Conservation (phyloP, 2,888 invertebrate genomes). For the Ochlodes sylvanus region DNA sequence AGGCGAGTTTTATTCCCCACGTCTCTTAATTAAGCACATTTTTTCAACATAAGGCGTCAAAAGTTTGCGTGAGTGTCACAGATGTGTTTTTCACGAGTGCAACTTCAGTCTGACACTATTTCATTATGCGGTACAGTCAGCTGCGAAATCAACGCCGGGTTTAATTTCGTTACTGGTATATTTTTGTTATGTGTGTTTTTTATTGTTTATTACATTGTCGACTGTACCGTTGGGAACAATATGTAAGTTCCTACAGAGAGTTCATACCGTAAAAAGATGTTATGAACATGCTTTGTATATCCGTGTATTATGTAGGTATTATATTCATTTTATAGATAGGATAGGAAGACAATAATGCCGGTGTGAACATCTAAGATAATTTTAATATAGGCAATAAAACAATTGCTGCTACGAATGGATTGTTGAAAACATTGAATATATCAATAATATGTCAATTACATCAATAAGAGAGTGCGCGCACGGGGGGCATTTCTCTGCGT, state of each 20-base stretch:
- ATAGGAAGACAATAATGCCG: too few species aligned
- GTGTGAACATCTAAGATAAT: too few species aligned
- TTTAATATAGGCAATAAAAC: too few species aligned
- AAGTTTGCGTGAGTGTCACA: slow-evolving; percentile 48
- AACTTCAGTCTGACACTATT: slow-evolving; percentile 34
- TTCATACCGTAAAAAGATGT: too few species aligned
- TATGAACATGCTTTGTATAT: too few species aligned
- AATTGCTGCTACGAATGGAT: too few species aligned
- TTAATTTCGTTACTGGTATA: slow-evolving; percentile 40
- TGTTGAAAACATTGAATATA: too few species aligned
- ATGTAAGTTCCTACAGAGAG: neutral
- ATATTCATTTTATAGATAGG: too few species aligned
- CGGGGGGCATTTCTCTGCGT: too few species aligned
- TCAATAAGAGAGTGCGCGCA: too few species aligned
- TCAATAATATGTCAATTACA: too few species aligned
- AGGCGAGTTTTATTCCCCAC: slow-evolving; percentile 29
- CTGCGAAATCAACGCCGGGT: slow-evolving; percentile 42
- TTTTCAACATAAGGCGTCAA: slow-evolving; percentile 44
- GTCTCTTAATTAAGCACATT: slow-evolving; percentile 39
- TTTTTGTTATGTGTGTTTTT: slow-evolving; percentile 42
- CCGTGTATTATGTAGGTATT: too few species aligned
- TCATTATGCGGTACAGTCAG: slow-evolving; percentile 38
- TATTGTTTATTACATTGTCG: slow-evolving; percentile 28
- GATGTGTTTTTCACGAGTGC: slow-evolving; percentile 43
- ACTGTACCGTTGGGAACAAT: slow-evolving; percentile 28